Evolutionary conservation across 2,797 vertebrate genomes (phyloP), one percentile per base, ranked within the genome.

Genomic region (Tenualosa ilisha): DNA sequence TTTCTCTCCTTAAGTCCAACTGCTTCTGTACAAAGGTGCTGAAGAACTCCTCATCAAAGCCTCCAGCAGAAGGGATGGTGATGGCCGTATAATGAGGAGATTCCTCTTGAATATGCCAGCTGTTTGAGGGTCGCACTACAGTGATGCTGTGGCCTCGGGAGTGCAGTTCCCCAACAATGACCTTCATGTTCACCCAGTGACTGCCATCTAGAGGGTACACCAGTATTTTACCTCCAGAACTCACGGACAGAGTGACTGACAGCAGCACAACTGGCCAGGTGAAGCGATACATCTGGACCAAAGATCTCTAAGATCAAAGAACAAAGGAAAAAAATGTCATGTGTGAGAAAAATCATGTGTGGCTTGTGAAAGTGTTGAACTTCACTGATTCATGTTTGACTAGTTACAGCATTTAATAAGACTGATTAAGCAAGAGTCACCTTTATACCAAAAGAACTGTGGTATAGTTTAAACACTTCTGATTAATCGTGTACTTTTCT

Each of bases 171-270:
- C 31, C 31, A 31, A 31, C 31, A 1, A 31, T 31, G 31, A 31
- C 31, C 31, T 31, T 0, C 31, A 31, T 31, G 31, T 31, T 91
- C n/a, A 92, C 86, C 91, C 91, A 93, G 81, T 91, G 91, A 81
- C 92, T 93, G 68, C 89, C 91, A 31, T 93, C 92, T 15, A 91
- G 20, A 26, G 92, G 92, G 22, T 90, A 88, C 12, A 89, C 90
- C 1, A 91, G 65, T 43, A 90, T 82, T 75, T 88, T 90, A 11
- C 89, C 87, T 0, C 86, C 84, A 8, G 81, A 40, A 65, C 59
- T 56, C 63, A 31, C 37, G 46, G 81, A 63, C 83, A 89, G 72
- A 22, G 51, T 37, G 51, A 61, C 68, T 40, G 87, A 63, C 17
- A 90, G 37, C 0, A 72, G 15, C 61, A 81, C 54, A 40, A 82